A percentile compares a stretch with the other conserved stretches of the same genome.
These are phyloP conservation scores for Thereva unica DNA, from an alignment of 2,888 invertebrate species.

Conservation along the genomic window DNA sequence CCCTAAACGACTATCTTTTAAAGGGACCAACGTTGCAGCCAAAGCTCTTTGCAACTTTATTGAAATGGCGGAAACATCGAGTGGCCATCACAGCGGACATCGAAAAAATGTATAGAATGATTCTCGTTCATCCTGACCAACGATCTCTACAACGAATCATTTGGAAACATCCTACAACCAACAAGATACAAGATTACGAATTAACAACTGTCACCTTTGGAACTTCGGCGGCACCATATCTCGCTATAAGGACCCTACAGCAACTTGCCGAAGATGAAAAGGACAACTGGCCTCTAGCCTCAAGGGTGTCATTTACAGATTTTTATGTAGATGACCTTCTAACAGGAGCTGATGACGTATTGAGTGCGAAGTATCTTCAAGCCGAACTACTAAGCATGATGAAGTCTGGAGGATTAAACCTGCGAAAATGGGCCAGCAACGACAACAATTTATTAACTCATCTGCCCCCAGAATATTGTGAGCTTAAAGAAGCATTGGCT, in stretches of 20 bases:
- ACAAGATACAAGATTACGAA: neutral
- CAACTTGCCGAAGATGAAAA: slow-evolving; percentile 3
- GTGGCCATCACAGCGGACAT: neutral
- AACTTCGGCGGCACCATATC: neutral
- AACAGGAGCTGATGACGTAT: no score
- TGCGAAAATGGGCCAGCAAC: no score
- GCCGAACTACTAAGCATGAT: no score
- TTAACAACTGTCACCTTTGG: neutral
- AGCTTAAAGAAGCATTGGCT: no score
- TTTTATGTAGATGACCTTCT: no score
- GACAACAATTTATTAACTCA: no score
- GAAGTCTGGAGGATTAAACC: no score
- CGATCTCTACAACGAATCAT: neutral
- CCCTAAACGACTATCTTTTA: slow-evolving; percentile 6
- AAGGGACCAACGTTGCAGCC: slow-evolving; percentile 11
- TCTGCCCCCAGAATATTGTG: no score
- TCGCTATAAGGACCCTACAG: no score
- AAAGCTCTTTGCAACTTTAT: neutral
- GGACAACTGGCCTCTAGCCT: neutral
- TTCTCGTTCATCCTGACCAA: neutral
- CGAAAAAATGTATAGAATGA: neutral
- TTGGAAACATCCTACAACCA: neutral
- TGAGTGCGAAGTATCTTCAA: no score
- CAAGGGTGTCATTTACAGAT: neutral
- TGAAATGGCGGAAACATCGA: slow-evolving; percentile 6